These are phyloP conservation scores for Carollia perspicillata DNA, from an alignment of 2,113 vertebrate species.

Conservation along the genomic window DNA sequence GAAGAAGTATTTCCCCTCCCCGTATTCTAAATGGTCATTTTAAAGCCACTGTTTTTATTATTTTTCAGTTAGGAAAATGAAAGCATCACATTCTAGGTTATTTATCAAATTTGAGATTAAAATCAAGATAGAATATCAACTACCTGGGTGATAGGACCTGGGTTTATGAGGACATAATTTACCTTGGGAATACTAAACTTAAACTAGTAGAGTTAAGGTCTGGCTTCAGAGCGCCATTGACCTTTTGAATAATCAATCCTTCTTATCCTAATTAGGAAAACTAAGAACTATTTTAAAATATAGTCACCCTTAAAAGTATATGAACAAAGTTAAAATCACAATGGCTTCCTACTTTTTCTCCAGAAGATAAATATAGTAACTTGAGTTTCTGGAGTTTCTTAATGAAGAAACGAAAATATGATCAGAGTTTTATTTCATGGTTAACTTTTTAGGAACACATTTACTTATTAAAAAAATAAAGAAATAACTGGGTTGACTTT, in stretches of 20 bases:
- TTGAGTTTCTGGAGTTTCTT: slow-evolving; percentile 26
- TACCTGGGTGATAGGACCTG: background rate
- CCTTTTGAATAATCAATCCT: background rate
- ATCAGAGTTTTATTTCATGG: background rate
- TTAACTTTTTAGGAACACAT: background rate
- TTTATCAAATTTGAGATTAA: slow-evolving; percentile 16
- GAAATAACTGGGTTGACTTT: background rate
- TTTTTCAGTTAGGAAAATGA: slow-evolving; percentile 31
- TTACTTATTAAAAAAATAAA: background rate
- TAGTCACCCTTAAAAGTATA: background rate
- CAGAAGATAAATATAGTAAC: background rate
- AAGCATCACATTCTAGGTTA: background rate
- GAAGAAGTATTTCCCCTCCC: background rate
- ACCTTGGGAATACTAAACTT: slow-evolving; percentile 1
- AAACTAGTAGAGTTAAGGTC: slow-evolving; percentile 9
- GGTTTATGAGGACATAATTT: background rate
- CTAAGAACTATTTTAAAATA: slow-evolving; percentile 26
- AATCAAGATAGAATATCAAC: background rate
- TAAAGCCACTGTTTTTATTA: slow-evolving; percentile 12
- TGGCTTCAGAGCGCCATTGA: background rate
- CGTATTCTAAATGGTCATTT: background rate
- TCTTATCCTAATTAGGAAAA: background rate
- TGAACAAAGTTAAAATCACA: slow-evolving; percentile 3
- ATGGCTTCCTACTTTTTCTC: slow-evolving; percentile 10
- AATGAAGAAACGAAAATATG: slow-evolving; percentile 3